Evolutionary conservation across 2,113 vertebrate species (phyloP).

Genomic region (Oceanites oceanicus): DNA sequence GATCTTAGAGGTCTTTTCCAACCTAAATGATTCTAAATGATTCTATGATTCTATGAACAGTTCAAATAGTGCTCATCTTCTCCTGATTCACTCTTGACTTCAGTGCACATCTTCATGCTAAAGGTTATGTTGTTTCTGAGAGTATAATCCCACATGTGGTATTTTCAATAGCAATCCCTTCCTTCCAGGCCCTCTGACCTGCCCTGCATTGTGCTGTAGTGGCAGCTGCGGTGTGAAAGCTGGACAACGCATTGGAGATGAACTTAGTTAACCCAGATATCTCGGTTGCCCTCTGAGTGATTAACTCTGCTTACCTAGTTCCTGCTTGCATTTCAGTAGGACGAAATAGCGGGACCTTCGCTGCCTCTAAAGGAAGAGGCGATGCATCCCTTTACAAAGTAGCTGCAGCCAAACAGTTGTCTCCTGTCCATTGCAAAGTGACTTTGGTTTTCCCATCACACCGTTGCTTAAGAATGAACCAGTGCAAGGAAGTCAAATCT

Average conservation of each 20-base stretch:
- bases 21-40: no score
- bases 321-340: background rate
- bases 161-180: background rate
- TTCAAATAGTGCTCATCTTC: background rate
- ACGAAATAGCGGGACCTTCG: background rate
- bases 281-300: background rate
- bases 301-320: background rate
- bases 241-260: accelerated
- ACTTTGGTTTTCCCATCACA: background rate
- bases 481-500: background rate
- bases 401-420: background rate
- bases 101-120: background rate
- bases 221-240: background rate
- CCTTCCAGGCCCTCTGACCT: background rate
- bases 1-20: no score
- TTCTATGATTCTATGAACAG: background rate
- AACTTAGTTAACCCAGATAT: background rate
- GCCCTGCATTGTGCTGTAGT: background rate
- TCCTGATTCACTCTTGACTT: background rate
- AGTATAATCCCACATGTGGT: background rate
- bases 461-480: background rate
- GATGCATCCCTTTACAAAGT: background rate
- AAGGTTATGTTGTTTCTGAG: background rate
- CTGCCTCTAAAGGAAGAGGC: accelerated
- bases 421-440: background rate